Evolutionary conservation across 2,113 vertebrate genomes (phyloP).

Genomic region (Platycercus adscitus): DNA sequence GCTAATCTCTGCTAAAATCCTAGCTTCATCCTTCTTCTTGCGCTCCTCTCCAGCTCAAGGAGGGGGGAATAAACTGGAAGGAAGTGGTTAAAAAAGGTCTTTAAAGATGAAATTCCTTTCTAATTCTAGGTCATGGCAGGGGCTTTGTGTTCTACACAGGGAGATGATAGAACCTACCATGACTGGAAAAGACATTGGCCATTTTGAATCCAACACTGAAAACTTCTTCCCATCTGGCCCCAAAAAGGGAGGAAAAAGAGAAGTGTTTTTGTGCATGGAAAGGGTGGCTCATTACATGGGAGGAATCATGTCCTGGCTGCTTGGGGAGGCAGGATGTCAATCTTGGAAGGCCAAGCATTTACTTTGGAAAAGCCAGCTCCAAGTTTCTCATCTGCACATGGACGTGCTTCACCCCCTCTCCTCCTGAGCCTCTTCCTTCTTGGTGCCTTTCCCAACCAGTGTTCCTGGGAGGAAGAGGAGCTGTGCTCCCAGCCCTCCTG

Average conservation of each 20-base stretch:
- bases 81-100: background rate
- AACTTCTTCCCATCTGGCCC: slow-evolving; percentile 1
- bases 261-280: background rate
- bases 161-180: background rate
- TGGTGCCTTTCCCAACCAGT: background rate
- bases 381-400: background rate
- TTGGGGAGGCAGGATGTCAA: background rate
- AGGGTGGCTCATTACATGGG: background rate
- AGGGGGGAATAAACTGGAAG: background rate
- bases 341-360: background rate
- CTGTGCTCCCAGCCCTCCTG: background rate
- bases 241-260: background rate
- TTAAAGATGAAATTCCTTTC: background rate
- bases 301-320: background rate
- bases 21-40: background rate
- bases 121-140: background rate
- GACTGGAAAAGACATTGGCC: slow-evolving; percentile 42
- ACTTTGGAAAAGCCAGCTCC: background rate
- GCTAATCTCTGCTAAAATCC: background rate
- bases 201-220: background rate
- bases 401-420: background rate
- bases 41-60: background rate
- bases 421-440: background rate
- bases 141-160: background rate
- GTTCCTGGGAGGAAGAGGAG: background rate